Evolutionary conservation across 2,113 vertebrate genomes (phyloP), one percentile per base, ranked within the genome.

Genomic region (Osmerus mordax): DNA sequence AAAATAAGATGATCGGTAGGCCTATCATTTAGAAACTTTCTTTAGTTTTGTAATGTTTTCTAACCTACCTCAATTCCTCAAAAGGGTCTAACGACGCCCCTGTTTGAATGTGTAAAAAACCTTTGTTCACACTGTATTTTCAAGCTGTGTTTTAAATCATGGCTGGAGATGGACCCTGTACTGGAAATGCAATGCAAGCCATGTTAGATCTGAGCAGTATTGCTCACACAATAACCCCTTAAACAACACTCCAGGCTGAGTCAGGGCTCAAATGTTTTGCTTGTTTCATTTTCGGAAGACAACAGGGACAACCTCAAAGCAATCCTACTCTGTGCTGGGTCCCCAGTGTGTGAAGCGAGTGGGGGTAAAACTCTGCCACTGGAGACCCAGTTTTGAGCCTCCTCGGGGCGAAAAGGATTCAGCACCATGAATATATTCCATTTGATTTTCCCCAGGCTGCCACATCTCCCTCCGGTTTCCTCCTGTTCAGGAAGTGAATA

Each of bases 401-500:
- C 58, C 69, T 47, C 1, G 19, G 18, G 55, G 69, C 18, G 4
- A 23, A n/a, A 65, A 19, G 54, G 53, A 65, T 72, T 67, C 73
- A 73, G 56, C 67, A 77, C 69, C 77, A 78, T 85, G 78, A 89
- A 86, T 90, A 79, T 88, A 89, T 89, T 89, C 85, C 60, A 80
- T 88, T 87, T 90, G 85, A 90, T 91, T 81, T 86, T 77, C 81
- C 81, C 71, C 51, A 56, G 79, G 74, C 80, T 78, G 84, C 82
- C 78, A 84, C 80, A 84, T 86, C 80, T 75, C 70, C 76, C 71
- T 74, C 78, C 71, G 88, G 74, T 83, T 85, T 86, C 75, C 65
- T 80, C 78, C 71, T 58, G 71, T 83, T 79, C 41, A 12, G 41
- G 41, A 12, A 47, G 72, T 81, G 83, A 90, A 88, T 90, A 87